Evolutionary conservation across 2,888 invertebrate genomes (phyloP).

Genomic region (Drosophila dives): DNA sequence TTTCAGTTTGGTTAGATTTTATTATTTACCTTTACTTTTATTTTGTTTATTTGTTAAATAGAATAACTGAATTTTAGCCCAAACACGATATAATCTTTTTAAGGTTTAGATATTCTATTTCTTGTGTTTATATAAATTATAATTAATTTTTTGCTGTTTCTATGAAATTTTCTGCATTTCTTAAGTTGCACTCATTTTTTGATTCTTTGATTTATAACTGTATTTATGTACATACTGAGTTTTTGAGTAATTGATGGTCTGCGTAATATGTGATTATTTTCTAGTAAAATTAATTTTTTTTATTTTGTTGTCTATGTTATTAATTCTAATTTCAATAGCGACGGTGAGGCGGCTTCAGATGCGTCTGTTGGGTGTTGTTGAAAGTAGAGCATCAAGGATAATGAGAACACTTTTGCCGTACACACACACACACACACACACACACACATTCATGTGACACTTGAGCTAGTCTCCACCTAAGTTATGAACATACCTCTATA

Average conservation of each 20-base stretch:
- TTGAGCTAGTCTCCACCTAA: slow-evolving; percentile 55
- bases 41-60: background rate
- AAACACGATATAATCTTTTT: background rate
- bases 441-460: slow-evolving; percentile 45
- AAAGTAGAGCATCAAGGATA: slow-evolving; percentile 76
- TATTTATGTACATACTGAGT: background rate
- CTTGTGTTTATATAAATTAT: background rate
- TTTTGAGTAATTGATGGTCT: background rate
- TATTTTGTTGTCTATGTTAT: background rate
- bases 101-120: background rate
- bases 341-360: slow-evolving; percentile 29
- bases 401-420: slow-evolving; percentile 71
- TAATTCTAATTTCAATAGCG: slow-evolving; percentile 29
- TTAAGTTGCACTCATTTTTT: no score
- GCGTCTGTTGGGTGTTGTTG: slow-evolving; percentile 51
- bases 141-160: background rate
- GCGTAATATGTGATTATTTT: background rate
- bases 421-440: slow-evolving; percentile 21
- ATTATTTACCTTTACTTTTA: background rate
- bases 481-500: slow-evolving; percentile 27
- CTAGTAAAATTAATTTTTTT: background rate
- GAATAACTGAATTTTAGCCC: background rate
- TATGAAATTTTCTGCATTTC: background rate
- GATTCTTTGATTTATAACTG: background rate
- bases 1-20: background rate